Evolutionary conservation across 2,888 invertebrate species (phyloP).

Genomic region (Osmoderma eremita): DNA sequence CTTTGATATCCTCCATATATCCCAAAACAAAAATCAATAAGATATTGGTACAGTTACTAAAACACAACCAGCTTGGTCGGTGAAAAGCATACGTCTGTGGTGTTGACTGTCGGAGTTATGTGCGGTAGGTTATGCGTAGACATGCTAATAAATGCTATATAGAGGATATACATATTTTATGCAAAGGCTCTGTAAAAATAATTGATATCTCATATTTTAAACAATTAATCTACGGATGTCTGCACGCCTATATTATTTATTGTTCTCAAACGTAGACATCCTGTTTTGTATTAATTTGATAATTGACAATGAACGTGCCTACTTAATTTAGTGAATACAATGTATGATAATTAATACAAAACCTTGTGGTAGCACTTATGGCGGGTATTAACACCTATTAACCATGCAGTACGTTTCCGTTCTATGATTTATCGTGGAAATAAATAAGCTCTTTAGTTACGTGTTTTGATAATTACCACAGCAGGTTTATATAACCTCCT

Average conservation of each 20-base stretch:
- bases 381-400: slow-evolving; percentile 23
- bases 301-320: slow-evolving; percentile 21
- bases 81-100: too few relatives aligned
- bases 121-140: too few relatives aligned
- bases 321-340: slow-evolving; percentile 3
- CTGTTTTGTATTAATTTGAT: slow-evolving; percentile 23
- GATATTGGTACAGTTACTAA: too few relatives aligned
- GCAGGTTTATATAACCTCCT: slow-evolving; percentile 3
- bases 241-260: not conserved
- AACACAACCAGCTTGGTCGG: too few relatives aligned
- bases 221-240: not conserved
- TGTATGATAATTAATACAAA: slow-evolving; percentile 22
- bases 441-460: slow-evolving; percentile 6
- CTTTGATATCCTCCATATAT: too few relatives aligned
- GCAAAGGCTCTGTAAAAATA: too few relatives aligned
- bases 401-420: slow-evolving; percentile 24
- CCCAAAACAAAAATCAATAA: too few relatives aligned
- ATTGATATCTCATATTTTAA: not conserved
- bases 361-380: slow-evolving; percentile 19
- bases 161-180: too few relatives aligned
- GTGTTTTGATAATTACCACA: slow-evolving; percentile 16
- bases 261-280: not conserved
- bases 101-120: too few relatives aligned
- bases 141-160: too few relatives aligned
- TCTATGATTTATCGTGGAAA: slow-evolving; percentile 10